Percentiles rank a stretch among this genome's conserved stretches.
These are phyloP conservation scores for Epizoanthus fatuus DNA, from an alignment of 92 coral and sea anemone genomes.

Conservation along the genomic window DNA sequence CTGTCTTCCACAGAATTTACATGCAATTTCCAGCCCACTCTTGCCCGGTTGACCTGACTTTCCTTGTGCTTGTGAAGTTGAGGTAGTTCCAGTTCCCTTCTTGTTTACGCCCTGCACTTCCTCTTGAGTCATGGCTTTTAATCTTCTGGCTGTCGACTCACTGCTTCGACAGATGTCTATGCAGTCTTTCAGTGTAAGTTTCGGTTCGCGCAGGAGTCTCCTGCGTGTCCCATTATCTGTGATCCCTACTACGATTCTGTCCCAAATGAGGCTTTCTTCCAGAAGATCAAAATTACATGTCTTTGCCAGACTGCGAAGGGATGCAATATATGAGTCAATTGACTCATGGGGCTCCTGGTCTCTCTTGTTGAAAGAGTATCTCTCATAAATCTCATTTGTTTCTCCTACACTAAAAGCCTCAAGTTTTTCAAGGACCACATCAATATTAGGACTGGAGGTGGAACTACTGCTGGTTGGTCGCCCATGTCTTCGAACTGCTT, in stretches of 20 bases:
- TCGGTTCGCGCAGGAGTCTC: constrained; percentile 6
- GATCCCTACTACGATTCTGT: too few species aligned
- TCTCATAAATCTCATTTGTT: constrained; percentile 55
- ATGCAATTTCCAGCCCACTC: background rate
- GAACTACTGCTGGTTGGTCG: too few species aligned
- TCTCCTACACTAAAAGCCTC: constrained; percentile 54
- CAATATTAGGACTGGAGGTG: constrained; percentile 58
- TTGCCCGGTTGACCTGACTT: background rate
- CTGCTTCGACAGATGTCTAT: too few species aligned
- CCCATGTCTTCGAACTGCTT: too few species aligned
- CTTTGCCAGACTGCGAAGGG: constrained; percentile 35
- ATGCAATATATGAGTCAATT: constrained; percentile 39
- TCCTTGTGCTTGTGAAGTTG: background rate
- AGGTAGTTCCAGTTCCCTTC: background rate
- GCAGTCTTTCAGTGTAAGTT: constrained; percentile 45
- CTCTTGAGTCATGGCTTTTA: background rate
- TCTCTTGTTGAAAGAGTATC: too few species aligned
- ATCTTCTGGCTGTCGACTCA: background rate
- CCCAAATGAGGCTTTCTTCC: too few species aligned
- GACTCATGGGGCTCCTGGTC: constrained; percentile 44
- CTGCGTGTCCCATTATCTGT: constrained; percentile 12
- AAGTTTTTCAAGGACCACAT: constrained; percentile 49
- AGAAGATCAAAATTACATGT: constrained; percentile 39
- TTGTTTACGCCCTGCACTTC: too few species aligned
- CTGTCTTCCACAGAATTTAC: too few species aligned